Base-by-base conservation (phyloP, 2,797 vertebrate genomes). In the Lepilemur septentrionalis region DNA sequence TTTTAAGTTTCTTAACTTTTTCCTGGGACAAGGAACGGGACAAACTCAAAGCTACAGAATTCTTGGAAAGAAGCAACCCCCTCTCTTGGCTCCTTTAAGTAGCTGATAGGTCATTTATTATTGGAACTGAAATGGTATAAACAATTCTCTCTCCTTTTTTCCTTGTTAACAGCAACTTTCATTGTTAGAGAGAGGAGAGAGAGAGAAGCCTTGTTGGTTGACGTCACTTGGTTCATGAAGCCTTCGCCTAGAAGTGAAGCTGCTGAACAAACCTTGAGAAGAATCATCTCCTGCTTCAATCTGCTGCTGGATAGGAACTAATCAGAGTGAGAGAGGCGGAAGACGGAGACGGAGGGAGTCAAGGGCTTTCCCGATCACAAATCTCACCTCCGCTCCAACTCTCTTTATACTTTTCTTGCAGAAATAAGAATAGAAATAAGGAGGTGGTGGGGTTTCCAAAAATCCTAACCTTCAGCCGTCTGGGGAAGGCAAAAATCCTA, bases 231-330 rank as follows among this genome's bases (percentile, higher is more conserved):
- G 98, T 99, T 97, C 97, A 98, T 97, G 98, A 98, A 98, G 98
- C 98, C 98, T 98, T 98, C 97, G 98, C 99, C 99, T 99, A 99
- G 99, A 99, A 99, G 99, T 99, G 99, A 99, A 99, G 99, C 98
- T 99, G 99, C 98, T 99, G 99, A 99, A 99, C 99, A 99, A 99
- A 99, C 99, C 99, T 99, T 99, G 99, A 99, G 99, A 99, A 99
- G 99, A 99, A 99, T 99, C 99, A 96, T 97, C 98, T 97, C 97
- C 96, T 99, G 99, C 99, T 99, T 99, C 99, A 99, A 99, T 99
- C 99, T 99, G 99, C 99, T 98, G 99, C 99, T 99, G 99, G 97
- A 98, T 99, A 99, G 99, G 99, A 99, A 99, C 99, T 99, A 99
- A 99, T 99, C 99, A 99, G 98, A 97, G 97, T 85, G 97, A 92